These are phyloP conservation scores for Octodonta nipae DNA, from an alignment of 2,888 invertebrate species.

Conservation along the genomic window DNA sequence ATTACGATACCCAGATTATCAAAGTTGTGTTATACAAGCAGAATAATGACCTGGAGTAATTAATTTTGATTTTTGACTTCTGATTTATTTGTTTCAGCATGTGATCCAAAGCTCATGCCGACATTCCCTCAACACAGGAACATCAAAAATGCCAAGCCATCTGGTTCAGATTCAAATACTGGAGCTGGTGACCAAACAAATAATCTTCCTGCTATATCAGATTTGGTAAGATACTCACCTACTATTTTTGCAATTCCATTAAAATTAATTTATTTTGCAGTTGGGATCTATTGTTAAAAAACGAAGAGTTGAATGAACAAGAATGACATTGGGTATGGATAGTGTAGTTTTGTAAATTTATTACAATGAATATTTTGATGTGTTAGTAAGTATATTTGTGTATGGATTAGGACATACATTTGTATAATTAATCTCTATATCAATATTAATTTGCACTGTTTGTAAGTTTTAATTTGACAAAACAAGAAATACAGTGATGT, in stretches of 20 bases:
- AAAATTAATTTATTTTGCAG: conserved; percentile 32
- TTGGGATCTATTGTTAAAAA: conserved; percentile 71
- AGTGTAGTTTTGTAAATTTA: not conserved
- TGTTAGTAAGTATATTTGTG: too few species aligned
- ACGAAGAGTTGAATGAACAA: conserved; percentile 53
- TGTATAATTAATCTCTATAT: too few species aligned
- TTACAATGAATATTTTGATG: too few species aligned
- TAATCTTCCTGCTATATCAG: conserved; percentile 67
- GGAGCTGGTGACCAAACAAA: conserved; percentile 58
- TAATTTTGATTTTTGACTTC: not conserved
- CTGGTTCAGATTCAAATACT: conserved; percentile 36
- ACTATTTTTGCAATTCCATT: not conserved
- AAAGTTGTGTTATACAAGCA: too few species aligned
- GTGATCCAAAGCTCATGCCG: conserved; percentile 94
- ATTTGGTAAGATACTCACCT: conserved; percentile 57
- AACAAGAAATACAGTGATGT: too few species aligned
- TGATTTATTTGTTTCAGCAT: conserved; percentile 50
- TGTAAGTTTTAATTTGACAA: too few species aligned
- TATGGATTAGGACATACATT: too few species aligned
- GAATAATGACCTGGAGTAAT: too few species aligned
- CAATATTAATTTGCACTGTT: too few species aligned
- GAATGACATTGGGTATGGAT: not conserved
- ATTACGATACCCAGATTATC: too few species aligned
- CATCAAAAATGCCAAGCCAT: conserved; percentile 46
- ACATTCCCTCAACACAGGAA: conserved; percentile 94